Conservation (phyloP, 2,113 vertebrate species). For the Raja brachyura region DNA sequence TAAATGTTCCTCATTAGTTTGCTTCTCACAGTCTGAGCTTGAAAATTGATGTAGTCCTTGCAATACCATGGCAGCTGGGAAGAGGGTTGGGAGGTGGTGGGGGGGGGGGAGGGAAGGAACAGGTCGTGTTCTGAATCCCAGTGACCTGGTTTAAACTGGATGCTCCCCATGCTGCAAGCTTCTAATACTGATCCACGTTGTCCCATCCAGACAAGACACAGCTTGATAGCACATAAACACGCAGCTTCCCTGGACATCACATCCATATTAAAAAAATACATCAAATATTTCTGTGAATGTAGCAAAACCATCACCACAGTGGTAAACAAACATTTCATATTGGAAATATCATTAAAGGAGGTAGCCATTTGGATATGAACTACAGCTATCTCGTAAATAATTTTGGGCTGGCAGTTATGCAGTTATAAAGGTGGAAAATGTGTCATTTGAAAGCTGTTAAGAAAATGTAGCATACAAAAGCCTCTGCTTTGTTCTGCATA, state of each 20-base stretch:
- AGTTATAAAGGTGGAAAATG: neutral
- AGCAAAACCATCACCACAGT: neutral
- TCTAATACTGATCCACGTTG: neutral
- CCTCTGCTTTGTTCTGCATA: neutral
- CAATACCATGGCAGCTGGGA: neutral
- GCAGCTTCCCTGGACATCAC: neutral
- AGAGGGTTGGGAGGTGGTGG: neutral
- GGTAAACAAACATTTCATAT: neutral
- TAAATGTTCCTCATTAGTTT: conserved; percentile 8
- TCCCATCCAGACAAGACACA: neutral
- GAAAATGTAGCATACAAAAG: conserved; percentile 17
- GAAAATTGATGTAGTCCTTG: neutral
- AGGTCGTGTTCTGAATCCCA: no score
- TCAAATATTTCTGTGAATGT: neutral
- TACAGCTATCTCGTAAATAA: neutral
- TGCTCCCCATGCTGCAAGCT: neutral
- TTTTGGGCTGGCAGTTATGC: neutral
- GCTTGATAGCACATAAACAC: neutral
- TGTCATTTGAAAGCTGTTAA: neutral
- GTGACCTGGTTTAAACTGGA: neutral
- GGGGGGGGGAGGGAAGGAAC: neutral
- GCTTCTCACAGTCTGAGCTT: conserved; percentile 17
- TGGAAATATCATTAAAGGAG: neutral
- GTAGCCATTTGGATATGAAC: neutral
- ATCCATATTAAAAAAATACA: conserved; percentile 5